Evolutionary conservation across 2,888 invertebrate genomes (phyloP).

Genomic region (Yponomeuta evonymella): DNA sequence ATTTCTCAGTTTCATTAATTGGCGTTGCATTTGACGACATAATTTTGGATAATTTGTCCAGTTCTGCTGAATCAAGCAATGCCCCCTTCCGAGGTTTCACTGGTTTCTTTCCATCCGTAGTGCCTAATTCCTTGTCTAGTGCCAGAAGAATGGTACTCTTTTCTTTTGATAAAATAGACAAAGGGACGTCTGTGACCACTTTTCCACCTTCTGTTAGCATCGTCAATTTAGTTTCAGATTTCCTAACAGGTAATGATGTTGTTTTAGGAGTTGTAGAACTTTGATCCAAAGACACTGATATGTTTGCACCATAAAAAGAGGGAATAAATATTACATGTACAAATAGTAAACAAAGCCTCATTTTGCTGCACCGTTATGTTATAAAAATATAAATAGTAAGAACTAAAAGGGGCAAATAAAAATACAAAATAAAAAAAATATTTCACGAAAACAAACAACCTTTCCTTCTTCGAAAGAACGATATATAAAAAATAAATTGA

Average conservation of each 20-base stretch:
- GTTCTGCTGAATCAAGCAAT: neutral
- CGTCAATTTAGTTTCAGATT: conserved; percentile 5
- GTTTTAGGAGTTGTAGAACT: neutral
- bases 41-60: neutral
- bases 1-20: neutral
- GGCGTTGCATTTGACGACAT: neutral
- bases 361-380: neutral
- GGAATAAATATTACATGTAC: neutral
- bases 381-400: neutral
- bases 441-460: neutral
- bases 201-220: conserved; percentile 43
- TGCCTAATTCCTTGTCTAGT: conserved; percentile 39
- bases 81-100: conserved; percentile 41
- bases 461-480: neutral
- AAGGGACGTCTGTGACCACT: conserved; percentile 33
- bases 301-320: neutral
- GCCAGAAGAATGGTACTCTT: conserved; percentile 34
- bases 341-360: neutral
- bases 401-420: neutral
- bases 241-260: neutral
- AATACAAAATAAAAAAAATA: neutral
- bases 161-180: conserved; percentile 36
- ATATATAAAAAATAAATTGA: neutral
- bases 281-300: neutral
- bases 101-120: conserved; percentile 34